These are phyloP conservation scores for Naso thynnoides DNA, from an alignment of 2,797 vertebrate species.

Conservation along the genomic window DNA sequence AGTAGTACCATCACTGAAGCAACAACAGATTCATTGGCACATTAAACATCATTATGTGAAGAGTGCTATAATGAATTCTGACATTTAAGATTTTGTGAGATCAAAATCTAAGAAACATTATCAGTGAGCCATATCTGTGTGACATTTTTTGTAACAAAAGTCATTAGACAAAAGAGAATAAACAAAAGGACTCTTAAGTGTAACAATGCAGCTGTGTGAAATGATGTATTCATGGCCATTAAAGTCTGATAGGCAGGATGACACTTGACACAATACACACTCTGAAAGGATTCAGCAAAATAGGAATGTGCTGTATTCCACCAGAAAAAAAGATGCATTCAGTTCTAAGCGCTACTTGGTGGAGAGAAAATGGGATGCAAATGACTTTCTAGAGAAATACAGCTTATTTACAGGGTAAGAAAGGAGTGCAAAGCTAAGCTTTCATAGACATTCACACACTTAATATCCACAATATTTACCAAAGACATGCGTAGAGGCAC, in stretches of 20 bases:
- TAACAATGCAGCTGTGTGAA: conserved; percentile 54
- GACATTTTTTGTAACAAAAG: conserved; percentile 43
- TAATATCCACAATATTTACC: conserved; percentile 74
- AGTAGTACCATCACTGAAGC: conserved; percentile 73
- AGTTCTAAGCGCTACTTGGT: conserved; percentile 27
- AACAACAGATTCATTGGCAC: conserved; percentile 81
- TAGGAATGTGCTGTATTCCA: conserved; percentile 38
- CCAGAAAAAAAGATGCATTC: conserved; percentile 43
- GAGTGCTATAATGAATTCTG: conserved; percentile 58
- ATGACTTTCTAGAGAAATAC: conserved; percentile 49
- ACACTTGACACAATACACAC: conserved; percentile 45
- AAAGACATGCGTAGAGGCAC: conserved; percentile 80
- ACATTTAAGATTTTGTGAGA: conserved; percentile 57
- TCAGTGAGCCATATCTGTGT: conserved; percentile 42
- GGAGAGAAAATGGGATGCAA: conserved; percentile 51
- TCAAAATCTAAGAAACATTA: conserved; percentile 59
- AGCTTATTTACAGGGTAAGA: conserved; percentile 70
- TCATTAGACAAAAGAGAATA: conserved; percentile 31
- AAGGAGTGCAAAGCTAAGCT: conserved; percentile 75
- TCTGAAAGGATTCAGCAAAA: conserved; percentile 43
- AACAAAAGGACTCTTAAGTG: conserved; percentile 38
- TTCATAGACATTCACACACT: conserved; percentile 76
- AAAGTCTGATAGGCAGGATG: conserved; percentile 40
- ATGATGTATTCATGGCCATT: conserved; percentile 48
- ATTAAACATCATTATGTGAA: conserved; percentile 69